These are phyloP conservation scores for Drosophila oshimai DNA, from an alignment of 1,140 invertebrate genomes.

Conservation along the genomic window DNA sequence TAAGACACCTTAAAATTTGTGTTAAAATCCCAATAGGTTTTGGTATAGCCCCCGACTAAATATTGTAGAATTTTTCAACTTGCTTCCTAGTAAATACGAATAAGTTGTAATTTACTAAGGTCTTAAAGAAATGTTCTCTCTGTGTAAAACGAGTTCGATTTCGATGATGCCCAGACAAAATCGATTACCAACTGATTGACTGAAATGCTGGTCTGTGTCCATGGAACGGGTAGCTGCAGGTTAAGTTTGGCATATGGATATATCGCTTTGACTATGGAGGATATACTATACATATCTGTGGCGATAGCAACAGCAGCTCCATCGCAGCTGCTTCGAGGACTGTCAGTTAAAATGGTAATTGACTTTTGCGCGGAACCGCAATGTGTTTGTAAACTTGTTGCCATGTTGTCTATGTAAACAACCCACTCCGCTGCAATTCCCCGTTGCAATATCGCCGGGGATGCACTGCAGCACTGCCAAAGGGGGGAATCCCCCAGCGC, in stretches of 20 bases:
- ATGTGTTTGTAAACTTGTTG: conserved; percentile 78
- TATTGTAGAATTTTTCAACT: no score
- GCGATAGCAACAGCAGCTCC: conserved; percentile 8
- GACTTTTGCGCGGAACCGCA: conserved; percentile 76
- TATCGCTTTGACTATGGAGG: conserved; percentile 14
- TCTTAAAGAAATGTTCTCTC: not conserved
- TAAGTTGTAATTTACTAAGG: no score
- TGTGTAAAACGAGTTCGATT: conserved; percentile 30
- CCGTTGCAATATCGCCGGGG: conserved; percentile 51
- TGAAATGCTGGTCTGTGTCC: conserved; percentile 27
- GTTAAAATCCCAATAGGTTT: no score
- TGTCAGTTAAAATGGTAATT: conserved; percentile 77
- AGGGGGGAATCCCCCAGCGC: not conserved
- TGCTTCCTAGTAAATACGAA: no score
- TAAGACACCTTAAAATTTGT: no score
- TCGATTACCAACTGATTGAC: conserved; percentile 76
- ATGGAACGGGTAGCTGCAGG: conserved; percentile 21
- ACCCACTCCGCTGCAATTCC: not conserved
- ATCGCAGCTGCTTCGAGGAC: conserved; percentile 22
- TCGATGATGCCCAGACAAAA: conserved; percentile 61
- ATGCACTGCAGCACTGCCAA: conserved; percentile 44
- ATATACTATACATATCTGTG: conserved; percentile 23
- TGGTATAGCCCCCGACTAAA: no score
- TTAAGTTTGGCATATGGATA: conserved; percentile 41
- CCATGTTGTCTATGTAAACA: conserved; percentile 51